Conservation (phyloP, 30 jellyfish, hydroid and myxozoan genomes). For the Calvadosia cruxmelitensis region DNA sequence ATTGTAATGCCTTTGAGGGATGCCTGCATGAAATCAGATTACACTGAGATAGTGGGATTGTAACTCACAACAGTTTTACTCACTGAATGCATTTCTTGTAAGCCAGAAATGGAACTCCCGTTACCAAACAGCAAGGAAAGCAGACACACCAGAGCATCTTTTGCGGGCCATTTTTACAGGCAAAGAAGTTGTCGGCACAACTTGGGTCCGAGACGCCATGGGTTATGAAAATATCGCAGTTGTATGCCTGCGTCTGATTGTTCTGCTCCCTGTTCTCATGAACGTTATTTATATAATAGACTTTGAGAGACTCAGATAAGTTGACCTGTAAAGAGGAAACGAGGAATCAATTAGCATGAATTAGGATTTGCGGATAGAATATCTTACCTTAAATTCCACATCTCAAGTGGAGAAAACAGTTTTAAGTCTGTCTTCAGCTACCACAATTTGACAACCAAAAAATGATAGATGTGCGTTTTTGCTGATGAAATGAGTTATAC, state of each 20-base stretch:
- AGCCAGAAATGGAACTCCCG: slow-evolving; percentile 47
- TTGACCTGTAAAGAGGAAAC: slow-evolving; percentile 16
- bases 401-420: no score
- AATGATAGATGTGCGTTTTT: no score
- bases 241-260: slow-evolving; percentile 26
- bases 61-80: slow-evolving; percentile 3
- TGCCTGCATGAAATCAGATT: no score
- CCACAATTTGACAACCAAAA: no score
- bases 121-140: slow-evolving; percentile 37
- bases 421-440: no score
- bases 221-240: slow-evolving; percentile 49
- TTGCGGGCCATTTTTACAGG: slow-evolving; percentile 28
- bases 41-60: no score
- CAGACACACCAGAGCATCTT: slow-evolving; percentile 48
- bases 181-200: slow-evolving; percentile 42
- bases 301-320: slow-evolving; percentile 43
- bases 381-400: no score
- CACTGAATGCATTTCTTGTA: slow-evolving; percentile 59
- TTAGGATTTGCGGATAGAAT: no score
- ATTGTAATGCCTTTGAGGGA: no score
- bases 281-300: slow-evolving; percentile 32
- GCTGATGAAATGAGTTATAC: no score
- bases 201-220: slow-evolving; percentile 74
- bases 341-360: no score
- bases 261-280: slow-evolving; percentile 34